Conservation (phyloP, 2,888 invertebrate species). For the Tolmerus cingulatus region DNA sequence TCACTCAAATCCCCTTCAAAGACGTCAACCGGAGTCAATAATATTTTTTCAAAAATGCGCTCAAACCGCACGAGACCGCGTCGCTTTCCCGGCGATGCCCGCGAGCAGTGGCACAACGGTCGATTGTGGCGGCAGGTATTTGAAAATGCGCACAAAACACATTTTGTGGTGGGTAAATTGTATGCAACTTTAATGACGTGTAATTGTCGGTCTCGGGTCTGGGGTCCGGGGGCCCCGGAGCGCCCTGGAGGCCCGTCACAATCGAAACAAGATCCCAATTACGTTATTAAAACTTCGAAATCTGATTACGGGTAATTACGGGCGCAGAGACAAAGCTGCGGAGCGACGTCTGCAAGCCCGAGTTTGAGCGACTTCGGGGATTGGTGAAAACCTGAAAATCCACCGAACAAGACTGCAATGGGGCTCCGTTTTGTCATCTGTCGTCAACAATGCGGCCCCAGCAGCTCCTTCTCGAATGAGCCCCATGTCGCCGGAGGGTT, state of each 20-base stretch:
- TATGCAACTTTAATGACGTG: slow-evolving; percentile 31
- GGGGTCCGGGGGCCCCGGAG: neutral
- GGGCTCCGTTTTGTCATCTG: slow-evolving; percentile 37
- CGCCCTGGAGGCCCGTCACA: neutral
- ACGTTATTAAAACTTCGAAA: slow-evolving; percentile 40
- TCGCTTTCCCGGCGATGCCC: neutral
- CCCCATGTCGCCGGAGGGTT: neutral
- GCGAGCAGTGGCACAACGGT: neutral
- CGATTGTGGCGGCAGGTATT: neutral
- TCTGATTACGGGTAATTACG: slow-evolving; percentile 37
- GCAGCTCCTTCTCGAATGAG: neutral
- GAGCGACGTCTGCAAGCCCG: neutral
- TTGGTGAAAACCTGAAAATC: slow-evolving; percentile 26
- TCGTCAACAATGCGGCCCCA: slow-evolving; percentile 24
- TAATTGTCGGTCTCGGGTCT: slow-evolving; percentile 15
- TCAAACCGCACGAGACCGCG: too few species aligned
- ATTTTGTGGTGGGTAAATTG: slow-evolving; percentile 12
- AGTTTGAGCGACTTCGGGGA: neutral
- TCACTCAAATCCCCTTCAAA: neutral
- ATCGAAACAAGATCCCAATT: slow-evolving; percentile 38
- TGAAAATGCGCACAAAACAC: slow-evolving; percentile 26
- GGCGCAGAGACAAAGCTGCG: slow-evolving; percentile 22
- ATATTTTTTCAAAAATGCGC: neutral
- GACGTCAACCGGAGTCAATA: neutral
- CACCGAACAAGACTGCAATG: neutral